Evolutionary conservation across 1,140 invertebrate species (phyloP).

Genomic region (Drosophila quadrilineata): DNA sequence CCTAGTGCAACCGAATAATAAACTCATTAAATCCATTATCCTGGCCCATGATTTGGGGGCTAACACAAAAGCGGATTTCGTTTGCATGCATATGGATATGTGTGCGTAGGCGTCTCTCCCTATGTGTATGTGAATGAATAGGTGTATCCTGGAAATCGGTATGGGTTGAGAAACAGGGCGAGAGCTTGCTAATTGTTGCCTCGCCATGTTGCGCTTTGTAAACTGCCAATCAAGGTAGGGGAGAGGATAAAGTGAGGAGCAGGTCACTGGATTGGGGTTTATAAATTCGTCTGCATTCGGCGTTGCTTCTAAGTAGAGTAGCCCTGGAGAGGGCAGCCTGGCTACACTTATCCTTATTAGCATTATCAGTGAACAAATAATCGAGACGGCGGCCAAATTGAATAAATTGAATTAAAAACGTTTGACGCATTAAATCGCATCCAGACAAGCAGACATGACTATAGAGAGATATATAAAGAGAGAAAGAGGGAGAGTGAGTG

Average conservation of each 20-base stretch:
- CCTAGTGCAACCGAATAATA: constrained; percentile 59
- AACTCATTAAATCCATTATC: constrained; percentile 79
- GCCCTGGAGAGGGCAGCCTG: constrained; percentile 24
- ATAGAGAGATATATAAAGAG: not conserved
- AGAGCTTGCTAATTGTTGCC: constrained; percentile 65
- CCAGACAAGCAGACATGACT: constrained; percentile 23
- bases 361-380: constrained; percentile 76
- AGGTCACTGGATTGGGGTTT: not conserved
- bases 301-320: constrained; percentile 61
- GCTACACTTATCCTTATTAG: constrained; percentile 74
- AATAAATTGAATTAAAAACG: constrained; percentile 75
- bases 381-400: constrained; percentile 56
- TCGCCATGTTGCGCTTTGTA: constrained; percentile 7
- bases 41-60: constrained; percentile 64
- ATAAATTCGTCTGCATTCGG: constrained; percentile 6
- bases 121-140: constrained; percentile 22
- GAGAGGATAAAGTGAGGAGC: not conserved
- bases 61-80: constrained; percentile 68
- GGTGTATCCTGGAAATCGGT: no score
- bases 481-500: not conserved
- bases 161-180: constrained; percentile 8
- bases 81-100: constrained; percentile 3
- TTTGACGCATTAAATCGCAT: constrained; percentile 69
- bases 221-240: not conserved
- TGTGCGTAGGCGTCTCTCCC: not conserved